Conservation (phyloP, 2,113 vertebrate genomes). For the Pampusana beccarii region DNA sequence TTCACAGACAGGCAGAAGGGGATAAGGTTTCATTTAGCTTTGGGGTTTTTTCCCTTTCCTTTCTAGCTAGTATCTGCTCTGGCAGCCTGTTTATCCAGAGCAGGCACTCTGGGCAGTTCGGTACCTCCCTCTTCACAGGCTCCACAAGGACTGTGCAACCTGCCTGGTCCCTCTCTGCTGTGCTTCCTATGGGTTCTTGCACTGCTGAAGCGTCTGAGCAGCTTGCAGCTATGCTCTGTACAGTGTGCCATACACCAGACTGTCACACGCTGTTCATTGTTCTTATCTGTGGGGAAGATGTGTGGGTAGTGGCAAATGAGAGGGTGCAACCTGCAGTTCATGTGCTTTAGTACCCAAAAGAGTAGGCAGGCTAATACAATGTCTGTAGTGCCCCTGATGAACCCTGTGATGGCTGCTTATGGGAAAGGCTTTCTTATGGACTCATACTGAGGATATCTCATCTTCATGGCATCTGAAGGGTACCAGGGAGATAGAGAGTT, state of each 20-base stretch:
- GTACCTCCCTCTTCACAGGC: neutral
- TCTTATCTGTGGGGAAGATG: neutral
- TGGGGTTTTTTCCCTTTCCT: neutral
- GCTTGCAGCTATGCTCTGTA: neutral
- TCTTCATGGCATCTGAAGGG: neutral
- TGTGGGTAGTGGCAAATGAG: neutral
- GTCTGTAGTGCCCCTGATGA: neutral
- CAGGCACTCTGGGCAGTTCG: neutral
- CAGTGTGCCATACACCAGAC: neutral
- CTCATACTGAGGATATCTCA: neutral
- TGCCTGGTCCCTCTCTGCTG: neutral
- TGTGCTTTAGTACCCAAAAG: neutral
- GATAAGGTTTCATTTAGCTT: neutral
- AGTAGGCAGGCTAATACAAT: neutral
- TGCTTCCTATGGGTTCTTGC: neutral
- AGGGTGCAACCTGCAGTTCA: neutral
- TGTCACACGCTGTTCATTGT: neutral
- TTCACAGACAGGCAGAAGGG: neutral
- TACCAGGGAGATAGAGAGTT: neutral
- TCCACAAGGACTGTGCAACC: neutral
- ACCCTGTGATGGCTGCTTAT: neutral
- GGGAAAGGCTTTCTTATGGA: neutral
- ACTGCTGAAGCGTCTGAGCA: neutral
- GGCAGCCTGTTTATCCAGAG: neutral
- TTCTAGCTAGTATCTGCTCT: rapidly evolving